Conservation (phyloP, 2,888 invertebrate genomes). For the Eretmocerus hayati region DNA sequence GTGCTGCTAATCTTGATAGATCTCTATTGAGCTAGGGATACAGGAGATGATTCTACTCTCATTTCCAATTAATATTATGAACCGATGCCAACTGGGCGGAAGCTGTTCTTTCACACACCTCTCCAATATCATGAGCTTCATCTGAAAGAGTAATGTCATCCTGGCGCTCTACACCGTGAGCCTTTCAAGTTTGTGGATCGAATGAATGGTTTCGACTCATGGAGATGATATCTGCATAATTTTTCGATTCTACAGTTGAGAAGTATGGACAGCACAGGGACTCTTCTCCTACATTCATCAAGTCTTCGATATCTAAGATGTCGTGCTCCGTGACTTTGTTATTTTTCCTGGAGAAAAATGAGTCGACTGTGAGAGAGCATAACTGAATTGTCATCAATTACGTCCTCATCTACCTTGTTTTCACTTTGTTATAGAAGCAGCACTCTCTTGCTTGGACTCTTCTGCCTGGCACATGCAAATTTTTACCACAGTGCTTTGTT, state of each 20-base stretch:
- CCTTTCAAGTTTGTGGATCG: slow-evolving; percentile 79
- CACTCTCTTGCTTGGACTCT: slow-evolving; percentile 72
- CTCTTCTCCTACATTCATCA: slow-evolving; percentile 72
- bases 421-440: slow-evolving; percentile 73
- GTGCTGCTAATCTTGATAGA: slow-evolving; percentile 67
- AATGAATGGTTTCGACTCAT: slow-evolving; percentile 98
- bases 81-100: slow-evolving; percentile 55
- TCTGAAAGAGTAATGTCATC: slow-evolving; percentile 87
- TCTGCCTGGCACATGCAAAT: slow-evolving; percentile 76
- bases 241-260: slow-evolving; percentile 76
- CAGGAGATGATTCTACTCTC: too few relatives aligned
- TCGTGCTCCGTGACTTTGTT: slow-evolving; percentile 58
- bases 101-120: slow-evolving; percentile 88
- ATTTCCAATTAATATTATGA: too few relatives aligned
- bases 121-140: slow-evolving; percentile 97
- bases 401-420: slow-evolving; percentile 42
- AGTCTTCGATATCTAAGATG: slow-evolving; percentile 87
- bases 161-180: slow-evolving; percentile 61
- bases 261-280: slow-evolving; percentile 91
- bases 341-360: slow-evolving; percentile 53
- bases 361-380: too few relatives aligned
- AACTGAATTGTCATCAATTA: too few relatives aligned
- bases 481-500: slow-evolving; percentile 71
- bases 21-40: slow-evolving; percentile 23
- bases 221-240: slow-evolving; percentile 88